Evolutionary conservation across 2,888 invertebrate genomes (phyloP).

Genomic region (Salticus scenicus): DNA sequence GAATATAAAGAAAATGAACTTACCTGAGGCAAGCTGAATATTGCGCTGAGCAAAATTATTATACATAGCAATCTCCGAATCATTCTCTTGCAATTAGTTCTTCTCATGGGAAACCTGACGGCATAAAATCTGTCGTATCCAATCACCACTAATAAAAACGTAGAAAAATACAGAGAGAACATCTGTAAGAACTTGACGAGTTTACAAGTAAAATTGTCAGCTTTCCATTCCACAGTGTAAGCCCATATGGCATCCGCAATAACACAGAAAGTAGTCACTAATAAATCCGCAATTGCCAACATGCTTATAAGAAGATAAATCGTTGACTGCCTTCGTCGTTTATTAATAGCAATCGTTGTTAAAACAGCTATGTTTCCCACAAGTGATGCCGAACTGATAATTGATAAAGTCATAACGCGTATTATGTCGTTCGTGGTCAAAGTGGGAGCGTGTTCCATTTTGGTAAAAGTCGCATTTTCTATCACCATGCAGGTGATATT

Average conservation of each 20-base stretch:
- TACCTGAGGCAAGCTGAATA: conserved; percentile 88
- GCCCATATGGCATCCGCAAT: conserved; percentile 87
- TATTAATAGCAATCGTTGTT: conserved; percentile 83
- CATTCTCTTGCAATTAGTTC: conserved; percentile 80
- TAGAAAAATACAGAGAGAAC: conserved; percentile 87
- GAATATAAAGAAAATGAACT: conserved; percentile 74
- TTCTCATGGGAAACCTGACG: conserved; percentile 86
- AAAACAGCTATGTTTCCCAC: conserved; percentile 86
- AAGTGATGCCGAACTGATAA: conserved; percentile 84
- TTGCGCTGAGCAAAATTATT: conserved; percentile 84
- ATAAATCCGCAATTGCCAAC: conserved; percentile 86
- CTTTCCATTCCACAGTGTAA: conserved; percentile 87
- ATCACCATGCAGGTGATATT: neutral
- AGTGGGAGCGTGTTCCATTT: conserved; percentile 79
- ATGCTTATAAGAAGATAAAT: conserved; percentile 86
- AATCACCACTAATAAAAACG: conserved; percentile 87
- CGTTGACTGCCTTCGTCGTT: conserved; percentile 76
- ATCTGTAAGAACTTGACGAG: conserved; percentile 87
- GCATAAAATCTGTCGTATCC: conserved; percentile 86
- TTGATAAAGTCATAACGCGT: conserved; percentile 82
- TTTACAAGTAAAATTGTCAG: conserved; percentile 86
- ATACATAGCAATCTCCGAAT: conserved; percentile 82
- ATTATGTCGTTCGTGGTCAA: conserved; percentile 81
- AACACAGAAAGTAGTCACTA: conserved; percentile 88
- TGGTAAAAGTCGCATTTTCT: neutral